phyloP scores from a whole-genome alignment of 2,888 invertebrate species.

The Papilio elwesi region DNA sequence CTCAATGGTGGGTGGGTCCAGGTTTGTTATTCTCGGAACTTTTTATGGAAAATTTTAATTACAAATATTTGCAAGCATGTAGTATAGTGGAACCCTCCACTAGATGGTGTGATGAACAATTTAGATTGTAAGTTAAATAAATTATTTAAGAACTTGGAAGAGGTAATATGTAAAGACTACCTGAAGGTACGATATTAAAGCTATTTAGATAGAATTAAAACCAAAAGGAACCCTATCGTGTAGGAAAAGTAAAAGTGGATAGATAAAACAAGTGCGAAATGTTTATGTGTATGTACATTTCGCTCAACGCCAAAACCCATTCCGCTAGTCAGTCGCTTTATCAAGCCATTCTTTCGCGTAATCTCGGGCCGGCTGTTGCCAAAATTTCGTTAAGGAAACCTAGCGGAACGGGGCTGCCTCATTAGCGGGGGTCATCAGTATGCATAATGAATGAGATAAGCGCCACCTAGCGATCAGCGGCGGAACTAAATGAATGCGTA shows the following conservation, averaged over 20 bases:
- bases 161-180: too few relatives aligned
- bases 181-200: not conserved
- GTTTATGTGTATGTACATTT: constrained; percentile 8
- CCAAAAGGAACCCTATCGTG: not conserved
- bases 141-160: too few relatives aligned
- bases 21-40: too few relatives aligned
- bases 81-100: not conserved
- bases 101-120: constrained; percentile 15
- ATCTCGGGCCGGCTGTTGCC: constrained; percentile 69
- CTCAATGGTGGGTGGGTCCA: too few relatives aligned
- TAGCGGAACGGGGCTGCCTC: constrained; percentile 70
- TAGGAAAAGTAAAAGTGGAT: constrained; percentile 17
- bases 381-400: constrained; percentile 72
- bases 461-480: constrained; percentile 73
- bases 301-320: constrained; percentile 41
- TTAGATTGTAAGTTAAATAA: not conserved
- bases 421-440: constrained; percentile 90
- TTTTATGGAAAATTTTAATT: too few relatives aligned
- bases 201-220: not conserved
- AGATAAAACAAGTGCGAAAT: constrained; percentile 28
- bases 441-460: constrained; percentile 89
- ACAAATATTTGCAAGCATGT: not conserved
- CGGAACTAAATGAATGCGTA: constrained; percentile 66
- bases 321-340: constrained; percentile 51
- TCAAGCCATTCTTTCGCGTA: constrained; percentile 68